Percentiles rank a stretch among this genome's conserved stretches.
Evolutionary conservation across 30 jellyfish, hydroid and myxozoan species (phyloP).

Genomic region (Nemopilema nomurai): DNA sequence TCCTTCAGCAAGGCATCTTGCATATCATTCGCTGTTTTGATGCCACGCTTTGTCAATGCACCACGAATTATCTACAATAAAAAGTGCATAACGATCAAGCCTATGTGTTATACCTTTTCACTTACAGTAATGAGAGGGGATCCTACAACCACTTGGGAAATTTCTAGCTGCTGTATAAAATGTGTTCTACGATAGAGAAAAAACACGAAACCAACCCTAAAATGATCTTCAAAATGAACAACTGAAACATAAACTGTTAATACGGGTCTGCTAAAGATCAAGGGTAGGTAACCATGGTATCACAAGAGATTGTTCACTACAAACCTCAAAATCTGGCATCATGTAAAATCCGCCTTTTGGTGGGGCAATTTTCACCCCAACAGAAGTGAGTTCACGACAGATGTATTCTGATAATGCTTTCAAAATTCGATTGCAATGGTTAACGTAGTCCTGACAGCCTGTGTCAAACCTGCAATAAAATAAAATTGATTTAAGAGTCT

Average conservation of each 20-base stretch:
- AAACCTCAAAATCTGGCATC: slow-evolving; percentile 77
- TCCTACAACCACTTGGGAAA: no score
- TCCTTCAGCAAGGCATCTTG: slow-evolving; percentile 44
- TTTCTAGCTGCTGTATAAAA: no score
- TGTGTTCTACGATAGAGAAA: no score
- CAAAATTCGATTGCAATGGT: slow-evolving; percentile 55
- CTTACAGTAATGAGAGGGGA: no score
- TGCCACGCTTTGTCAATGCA: slow-evolving; percentile 47
- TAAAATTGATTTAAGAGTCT: not conserved
- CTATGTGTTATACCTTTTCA: not conserved
- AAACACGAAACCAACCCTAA: no score
- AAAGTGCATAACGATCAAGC: not conserved
- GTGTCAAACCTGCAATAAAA: slow-evolving; percentile 39
- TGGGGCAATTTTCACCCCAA: slow-evolving; percentile 46
- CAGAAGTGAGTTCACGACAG: slow-evolving; percentile 34
- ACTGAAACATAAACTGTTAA: not conserved
- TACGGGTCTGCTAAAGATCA: not conserved
- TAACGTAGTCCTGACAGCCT: slow-evolving; percentile 42
- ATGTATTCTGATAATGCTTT: slow-evolving; percentile 44
- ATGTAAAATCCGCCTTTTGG: slow-evolving; percentile 73
- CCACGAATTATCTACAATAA: slow-evolving; percentile 33
- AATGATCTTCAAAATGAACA: no score
- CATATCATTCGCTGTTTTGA: slow-evolving; percentile 27
- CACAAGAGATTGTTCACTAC: not conserved
- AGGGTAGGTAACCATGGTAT: not conserved